phyloP scores from a whole-genome alignment of 2,888 invertebrate species.

The Apantesis nais region DNA sequence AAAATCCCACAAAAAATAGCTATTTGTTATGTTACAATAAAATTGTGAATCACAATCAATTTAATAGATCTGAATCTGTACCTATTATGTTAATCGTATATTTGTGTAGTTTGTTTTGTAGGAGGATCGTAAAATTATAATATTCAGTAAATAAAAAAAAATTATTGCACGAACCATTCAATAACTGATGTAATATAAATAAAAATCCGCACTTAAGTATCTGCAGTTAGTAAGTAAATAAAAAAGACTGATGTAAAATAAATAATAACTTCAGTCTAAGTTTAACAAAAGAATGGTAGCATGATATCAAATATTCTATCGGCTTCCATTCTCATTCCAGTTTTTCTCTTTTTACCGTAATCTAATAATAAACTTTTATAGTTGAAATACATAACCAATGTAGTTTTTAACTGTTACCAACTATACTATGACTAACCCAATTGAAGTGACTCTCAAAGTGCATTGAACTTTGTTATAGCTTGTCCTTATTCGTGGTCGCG shows the following conservation, averaged over 20 bases:
- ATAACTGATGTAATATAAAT: no score
- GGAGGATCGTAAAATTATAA: no score
- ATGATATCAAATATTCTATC: not conserved
- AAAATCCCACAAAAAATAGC: not conserved
- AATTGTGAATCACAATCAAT: not conserved
- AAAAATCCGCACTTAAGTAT: no score
- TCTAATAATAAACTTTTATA: conserved; percentile 25
- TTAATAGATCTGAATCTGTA: not conserved
- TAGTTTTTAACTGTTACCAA: conserved; percentile 26
- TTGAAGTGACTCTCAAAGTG: conserved; percentile 46
- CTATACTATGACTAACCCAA: conserved; percentile 39
- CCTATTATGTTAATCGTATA: not conserved
- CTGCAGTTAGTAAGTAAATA: no score
- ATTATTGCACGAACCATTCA: no score
- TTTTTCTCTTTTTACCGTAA: not conserved
- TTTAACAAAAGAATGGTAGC: not conserved
- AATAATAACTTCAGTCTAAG: not conserved
- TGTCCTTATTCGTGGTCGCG: conserved; percentile 69
- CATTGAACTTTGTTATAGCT: conserved; percentile 63
- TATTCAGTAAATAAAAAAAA: no score
- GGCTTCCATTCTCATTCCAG: not conserved
- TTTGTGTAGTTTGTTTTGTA: not conserved
- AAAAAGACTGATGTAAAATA: no score
- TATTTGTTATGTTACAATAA: not conserved
- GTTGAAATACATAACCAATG: conserved; percentile 33